Evolutionary conservation across 2,113 vertebrate genomes (phyloP), one percentile per base, ranked within the genome.

Genomic region (Chaenogobius annularis): DNA sequence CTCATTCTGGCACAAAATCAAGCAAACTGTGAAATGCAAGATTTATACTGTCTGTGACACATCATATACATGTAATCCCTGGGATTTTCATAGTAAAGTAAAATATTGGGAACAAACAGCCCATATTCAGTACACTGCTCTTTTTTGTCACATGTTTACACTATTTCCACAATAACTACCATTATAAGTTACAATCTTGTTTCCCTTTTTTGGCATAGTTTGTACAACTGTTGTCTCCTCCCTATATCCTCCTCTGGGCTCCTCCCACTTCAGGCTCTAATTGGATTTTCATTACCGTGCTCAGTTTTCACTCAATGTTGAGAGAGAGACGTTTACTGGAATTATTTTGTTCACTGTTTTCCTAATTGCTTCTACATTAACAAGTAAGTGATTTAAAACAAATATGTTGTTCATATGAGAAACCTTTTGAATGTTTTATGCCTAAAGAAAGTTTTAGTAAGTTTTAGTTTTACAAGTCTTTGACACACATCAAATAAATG

Each of bases 281-380:
- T 90, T 92, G 90, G 87, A 77, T 78, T 63, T 85, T 80, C 81
- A 88, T 31, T 83, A 80, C 83, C 56, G 90, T 91, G 87, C 88
- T 80, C 66, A 81, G 81, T 87, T 89, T 80, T 85, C 72, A 83
- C 71, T 65, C 71, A 64, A 66, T 55, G 66, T 70, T 61, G 59
- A 79, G 76, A 79, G 72, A 76, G 66, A 86, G 80, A 43, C n/a
- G 68, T 58, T 68, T 65, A 68, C 68, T 81, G 70, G 76, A 69
- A 61, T 82, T 82, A 83, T 54, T 35, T 79, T 74, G 8, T 37
- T 59, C 64, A 70, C 69, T 66, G 31, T 40, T 70, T 66, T 22
- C 23, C n/a, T 15, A 52, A 75, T 44, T 79, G 63, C 72, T 17
- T 40, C 78, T 70, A 50, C 26, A 22, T 44, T 59, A 62, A 66